Evolutionary conservation across 2,888 invertebrate species (phyloP).

Genomic region (Lucinisca nassula): DNA sequence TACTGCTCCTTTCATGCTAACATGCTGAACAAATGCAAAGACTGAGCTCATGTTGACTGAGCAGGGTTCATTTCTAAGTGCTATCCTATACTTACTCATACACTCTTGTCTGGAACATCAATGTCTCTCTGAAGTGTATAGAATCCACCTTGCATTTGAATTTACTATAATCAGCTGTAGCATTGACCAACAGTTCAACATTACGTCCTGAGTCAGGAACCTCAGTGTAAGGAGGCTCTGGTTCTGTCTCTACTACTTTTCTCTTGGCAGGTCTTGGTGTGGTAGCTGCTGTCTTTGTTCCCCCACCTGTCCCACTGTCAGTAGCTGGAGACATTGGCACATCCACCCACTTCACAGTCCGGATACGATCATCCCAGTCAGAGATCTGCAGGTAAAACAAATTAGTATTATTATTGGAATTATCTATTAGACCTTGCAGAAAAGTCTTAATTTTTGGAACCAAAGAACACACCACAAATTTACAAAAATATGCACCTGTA

Average conservation of each 20-base stretch:
- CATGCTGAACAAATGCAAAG: no score
- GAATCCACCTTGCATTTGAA: conserved; percentile 84
- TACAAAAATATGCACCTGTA: no score
- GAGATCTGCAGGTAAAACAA: conserved; percentile 72
- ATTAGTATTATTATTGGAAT: neutral
- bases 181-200: conserved; percentile 86
- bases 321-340: conserved; percentile 70
- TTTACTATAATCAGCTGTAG: conserved; percentile 86
- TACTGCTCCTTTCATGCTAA: no score
- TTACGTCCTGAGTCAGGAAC: conserved; percentile 82
- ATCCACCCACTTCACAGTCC: conserved; percentile 87
- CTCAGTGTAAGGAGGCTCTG: conserved; percentile 86
- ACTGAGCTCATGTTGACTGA: no score
- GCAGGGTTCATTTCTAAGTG: no score
- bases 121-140: conserved; percentile 87
- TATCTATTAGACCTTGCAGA: neutral
- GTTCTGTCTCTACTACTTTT: conserved; percentile 87
- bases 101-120: conserved; percentile 88
- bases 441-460: no score
- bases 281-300: conserved; percentile 64
- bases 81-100: conserved; percentile 86
- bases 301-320: conserved; percentile 55
- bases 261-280: conserved; percentile 83
- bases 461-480: no score
- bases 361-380: conserved; percentile 88